Base-by-base conservation (phyloP, 2,113 vertebrate genomes). In the Pseudolaguvia tuberculata region DNA sequence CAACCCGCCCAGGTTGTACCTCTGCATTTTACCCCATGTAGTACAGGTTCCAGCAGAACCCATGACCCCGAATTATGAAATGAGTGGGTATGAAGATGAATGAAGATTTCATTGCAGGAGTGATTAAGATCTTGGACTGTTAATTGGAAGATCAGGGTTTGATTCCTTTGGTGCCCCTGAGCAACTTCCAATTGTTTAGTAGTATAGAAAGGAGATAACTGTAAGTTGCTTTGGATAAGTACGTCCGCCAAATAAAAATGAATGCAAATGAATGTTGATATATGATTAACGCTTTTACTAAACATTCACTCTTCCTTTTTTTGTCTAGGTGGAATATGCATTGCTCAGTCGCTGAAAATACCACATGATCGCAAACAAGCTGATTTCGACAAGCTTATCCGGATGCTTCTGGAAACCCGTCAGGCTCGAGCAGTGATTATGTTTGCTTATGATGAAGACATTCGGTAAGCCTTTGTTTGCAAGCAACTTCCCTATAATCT, bases 341-440 rank as follows among this genome's bases (percentile, higher is more conserved):
- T 98, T 45, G 96, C 96, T 69, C 96, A 98, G 91, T 97, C 95
- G 0, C 88, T 96, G 91, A 96, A 94, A 89, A 96, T 98, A 74
- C 92, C 95, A 29, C 92, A 94, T 53, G 92, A 97, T 47, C 92
- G 89, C 85, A 94, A 90, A 88, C 91, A 90, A 66, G 89, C 87
- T 27, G 90, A 98, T 88, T 98, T 96, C 2, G 95, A 98, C 56
- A 95, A 89, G 78, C 92, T 95, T 76, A 94, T 98, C 87, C 92
- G 84, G 58, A 92, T 93, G 83, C 93, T 98, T 71, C 86, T 96
- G 78, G 95, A 97, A 77, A 96, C 93, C 0, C 91, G 88, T 5
- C 90, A 93, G 77, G 95, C 95, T 84, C 88, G 95, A 12, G 94
- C 94, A 0, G 85, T 98, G 72, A 89, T 98, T 80, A 92, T 94